Evolutionary conservation across 1,140 invertebrate species (phyloP), one percentile per base, ranked within the genome.

Genomic region (Campoletis sonorensis): DNA sequence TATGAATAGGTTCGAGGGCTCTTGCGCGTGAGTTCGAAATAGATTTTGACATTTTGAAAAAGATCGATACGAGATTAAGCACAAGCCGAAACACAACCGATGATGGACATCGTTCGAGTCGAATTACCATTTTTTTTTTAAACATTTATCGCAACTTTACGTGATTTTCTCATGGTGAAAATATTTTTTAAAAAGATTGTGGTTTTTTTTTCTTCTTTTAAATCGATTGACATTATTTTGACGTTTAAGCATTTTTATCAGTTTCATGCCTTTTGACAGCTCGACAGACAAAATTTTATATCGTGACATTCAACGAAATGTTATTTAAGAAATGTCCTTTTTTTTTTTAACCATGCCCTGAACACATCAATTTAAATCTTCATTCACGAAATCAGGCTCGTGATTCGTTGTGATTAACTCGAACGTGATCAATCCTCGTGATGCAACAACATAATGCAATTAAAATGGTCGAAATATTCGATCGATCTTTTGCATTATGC

Each of bases 41-140:
- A 86, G 51, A 84, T 1, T 27, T 45, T 45, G 40, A 45, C 67
- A 33, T 80, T 78, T 81, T 75, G 81, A 82, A 83, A 84, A 51
- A 71, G 79, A 82, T 82, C 79, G 84, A 54, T 81, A 78, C 82
- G 78, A 77, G 21, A 54, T 11, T 40, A 33, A 71, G 4, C 23
- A 37, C 7, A 73, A 37, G 26, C 58, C 26, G 76, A 71, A 61
- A 73, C 40, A 70, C 27, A 68, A 15, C 5, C 49, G 71, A 75
- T 58, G 40, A 61, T 79, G 15, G 79, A 82, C 68, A 49, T 30
- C 30, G 30, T 82, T 72, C 61, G 61, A 64, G 70, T 82, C 61
- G 33, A 68, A 27, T 67, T 45, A 15, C 51, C n/a, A 16, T 64
- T 23, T n/a, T 51, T 51, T 54, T 75, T 71, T 71, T 30, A 37